Evolutionary conservation across 2,888 invertebrate species (phyloP), one percentile per base, ranked within the genome.

Genomic region (Sabellastarte sp.): DNA sequence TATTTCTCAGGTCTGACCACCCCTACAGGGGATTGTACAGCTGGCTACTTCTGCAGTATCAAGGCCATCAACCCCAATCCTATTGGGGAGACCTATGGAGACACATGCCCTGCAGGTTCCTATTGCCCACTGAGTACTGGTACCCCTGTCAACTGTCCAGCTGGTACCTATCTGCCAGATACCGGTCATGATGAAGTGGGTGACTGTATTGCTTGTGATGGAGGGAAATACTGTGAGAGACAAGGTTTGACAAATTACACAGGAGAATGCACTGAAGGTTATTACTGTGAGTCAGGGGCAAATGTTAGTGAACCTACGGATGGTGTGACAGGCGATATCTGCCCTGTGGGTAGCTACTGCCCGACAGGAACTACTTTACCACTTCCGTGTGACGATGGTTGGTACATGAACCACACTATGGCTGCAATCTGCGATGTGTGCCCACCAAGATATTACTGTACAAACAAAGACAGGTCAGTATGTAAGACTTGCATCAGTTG

Each of bases 351-450:
- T 50, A 72, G 75, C 63, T 81, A 76, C 65, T 81, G 81, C 61
- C 78, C 80, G 10, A 62, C 56, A 10, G 76, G 76, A 2, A 76
- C 75, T 20, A 59, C 68, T 15, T 64, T 65, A 5, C 79, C 80
- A 26, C 51, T 75, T 52, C 78, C 78, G 2, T 81, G 80, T 73
- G 67, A 70, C 31, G 80, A 80, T 68, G 81, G 80, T 77, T 76
- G 74, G 3, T 82, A 78, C 70, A 80, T 80, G 80, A 82, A 82
- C 69, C 76, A 73, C 60, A 82, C 80, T 3, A 68, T 69, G 63
- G 79, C 81, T 3, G 69, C 74, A 26, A 60, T 64, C 3, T 81
- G 81, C 73, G 77, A 79, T 52, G 57, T 68, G 2, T 81, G 81
- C 59, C 78, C 80, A 50, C 67, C 78, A 5, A 71, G 80, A 41